Conservation (phyloP, 2,797 vertebrate species). For the Esox masquinongy region DNA sequence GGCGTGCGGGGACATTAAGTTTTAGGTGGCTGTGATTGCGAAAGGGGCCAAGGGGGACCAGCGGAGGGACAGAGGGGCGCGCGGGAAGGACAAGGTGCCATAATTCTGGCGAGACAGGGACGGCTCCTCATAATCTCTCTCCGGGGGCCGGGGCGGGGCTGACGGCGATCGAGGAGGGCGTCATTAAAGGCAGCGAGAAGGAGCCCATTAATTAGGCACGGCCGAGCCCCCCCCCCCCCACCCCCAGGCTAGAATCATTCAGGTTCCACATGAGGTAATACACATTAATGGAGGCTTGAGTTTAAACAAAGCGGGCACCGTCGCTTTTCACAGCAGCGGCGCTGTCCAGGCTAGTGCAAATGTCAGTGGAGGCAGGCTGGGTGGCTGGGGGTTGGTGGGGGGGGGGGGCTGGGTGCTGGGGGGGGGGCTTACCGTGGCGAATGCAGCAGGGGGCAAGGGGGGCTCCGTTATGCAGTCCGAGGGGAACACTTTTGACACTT, state of each 20-base stretch:
- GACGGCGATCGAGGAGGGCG: conserved; percentile 69
- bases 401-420: conserved; percentile 15
- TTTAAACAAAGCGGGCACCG: conserved; percentile 59
- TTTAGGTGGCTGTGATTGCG: conserved; percentile 76
- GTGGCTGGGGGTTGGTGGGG: neutral
- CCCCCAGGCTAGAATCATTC: conserved; percentile 39
- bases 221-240: conserved; percentile 40
- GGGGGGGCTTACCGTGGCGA: conserved; percentile 56
- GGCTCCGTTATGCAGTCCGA: conserved; percentile 56
- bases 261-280: conserved; percentile 54
- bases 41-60: conserved; percentile 55
- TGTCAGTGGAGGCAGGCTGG: neutral
- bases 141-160: conserved; percentile 37
- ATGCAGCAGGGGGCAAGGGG: conserved; percentile 60
- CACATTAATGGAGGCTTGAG: conserved; percentile 48
- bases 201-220: conserved; percentile 70
- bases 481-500: conserved; percentile 54
- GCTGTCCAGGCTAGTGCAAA: conserved; percentile 2
- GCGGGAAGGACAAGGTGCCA: conserved; percentile 38
- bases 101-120: conserved; percentile 51
- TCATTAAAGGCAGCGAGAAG: conserved; percentile 70
- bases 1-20: conserved; percentile 78
- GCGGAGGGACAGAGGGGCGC: conserved; percentile 27
- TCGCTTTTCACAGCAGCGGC: conserved; percentile 33
- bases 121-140: conserved; percentile 41